Evolutionary conservation across 1,140 invertebrate species (phyloP), one percentile per base, ranked within the genome.

Genomic region (Trichogramma pretiosum): DNA sequence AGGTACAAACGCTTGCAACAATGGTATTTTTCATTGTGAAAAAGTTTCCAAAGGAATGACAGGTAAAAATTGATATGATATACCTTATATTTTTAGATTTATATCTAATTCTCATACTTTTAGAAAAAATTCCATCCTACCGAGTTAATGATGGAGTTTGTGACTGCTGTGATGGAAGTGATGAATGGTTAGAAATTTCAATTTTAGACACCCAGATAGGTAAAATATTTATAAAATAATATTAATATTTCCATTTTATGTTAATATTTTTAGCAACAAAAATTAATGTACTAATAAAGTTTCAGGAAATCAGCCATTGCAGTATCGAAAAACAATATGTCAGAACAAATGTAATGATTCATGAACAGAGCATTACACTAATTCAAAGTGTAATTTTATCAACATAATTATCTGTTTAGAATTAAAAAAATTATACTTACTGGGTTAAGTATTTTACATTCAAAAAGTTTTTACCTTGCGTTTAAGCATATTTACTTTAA

Each of bases 61-160:
- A 35, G 35, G 33, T 43, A 16, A 13, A 30, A 26, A 35, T 16
- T 40, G 28, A 41, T 50, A 35, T 5, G 39, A 21, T 50, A 24
- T 30, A 23, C 14, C 23, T 46, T 46, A 16, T 9, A n/a, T 13
- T 52, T 7, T 38, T 28, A 30, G 19, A 37, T 30, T 19, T 35
- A 18, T n/a, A n/a, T n/a, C n/a, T n/a, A n/a, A n/a, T 22, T 16
- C 37, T 40, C 7, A 34, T 51, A 55, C 10, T 55, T 52, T 43
- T 21, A 62, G 58, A 3, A 16, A 60, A 46, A 41, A 75, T 87
- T 54, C 74, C 77, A 23, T 81, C 83, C 2, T 78, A 76, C 19
- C 77, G 84, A 62, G 85, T 98, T 0, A 94, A 95, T 72, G 93
- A 98, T 78, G 87, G 89, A 13, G 84, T 94, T 47, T 98, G 93